Conservation (phyloP, 1,140 invertebrate genomes). For the Plutomurus gul region DNA sequence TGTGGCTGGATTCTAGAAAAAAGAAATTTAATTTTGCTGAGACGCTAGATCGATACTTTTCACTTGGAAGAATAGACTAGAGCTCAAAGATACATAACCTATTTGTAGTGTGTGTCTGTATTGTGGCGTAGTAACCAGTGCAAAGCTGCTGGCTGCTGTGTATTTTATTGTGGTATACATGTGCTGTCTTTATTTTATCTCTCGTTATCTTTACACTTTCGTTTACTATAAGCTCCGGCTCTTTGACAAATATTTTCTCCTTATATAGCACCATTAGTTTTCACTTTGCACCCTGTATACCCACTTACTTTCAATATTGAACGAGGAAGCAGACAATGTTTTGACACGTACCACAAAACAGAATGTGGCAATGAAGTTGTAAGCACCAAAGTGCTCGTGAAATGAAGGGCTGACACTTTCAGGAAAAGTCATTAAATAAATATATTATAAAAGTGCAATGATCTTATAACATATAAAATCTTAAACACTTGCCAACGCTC, state of each 20-base stretch:
- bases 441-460: too few species aligned
- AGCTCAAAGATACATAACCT: conserved; percentile 17
- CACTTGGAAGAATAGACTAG: conserved; percentile 18
- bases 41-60: conserved; percentile 21
- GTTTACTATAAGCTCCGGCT: too few species aligned
- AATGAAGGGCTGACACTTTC: too few species aligned
- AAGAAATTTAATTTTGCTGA: conserved; percentile 29
- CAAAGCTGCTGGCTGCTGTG: too few species aligned
- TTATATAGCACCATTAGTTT: neutral
- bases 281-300: too few species aligned
- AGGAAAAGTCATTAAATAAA: too few species aligned
- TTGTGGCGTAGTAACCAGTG: too few species aligned
- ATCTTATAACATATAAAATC: too few species aligned
- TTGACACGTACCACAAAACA: neutral
- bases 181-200: neutral
- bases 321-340: neutral
- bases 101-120: neutral
- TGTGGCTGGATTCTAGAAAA: conserved; percentile 28
- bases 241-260: too few species aligned
- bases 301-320: conserved; percentile 1
- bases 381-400: too few species aligned
- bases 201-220: neutral
- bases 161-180: too few species aligned
- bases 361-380: neutral
- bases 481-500: too few species aligned